phyloP scores from a whole-genome alignment of 37 sponge, comb jelly and placozoan genomes.

The Haliclona indistincta region DNA sequence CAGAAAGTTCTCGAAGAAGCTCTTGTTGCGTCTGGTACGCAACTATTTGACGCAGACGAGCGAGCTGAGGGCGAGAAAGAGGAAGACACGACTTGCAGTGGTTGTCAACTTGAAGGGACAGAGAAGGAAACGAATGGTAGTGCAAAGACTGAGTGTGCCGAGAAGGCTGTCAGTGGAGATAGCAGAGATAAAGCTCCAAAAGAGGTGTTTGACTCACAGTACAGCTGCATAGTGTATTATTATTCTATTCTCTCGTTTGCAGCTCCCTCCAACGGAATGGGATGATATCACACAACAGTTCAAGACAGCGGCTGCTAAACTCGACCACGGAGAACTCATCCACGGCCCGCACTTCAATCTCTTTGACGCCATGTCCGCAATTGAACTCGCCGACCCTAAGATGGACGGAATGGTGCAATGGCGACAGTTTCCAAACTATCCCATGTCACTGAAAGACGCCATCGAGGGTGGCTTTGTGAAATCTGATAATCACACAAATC shows the following conservation, averaged over 20 bases:
- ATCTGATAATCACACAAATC: constrained; percentile 40
- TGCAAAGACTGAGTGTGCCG: background rate
- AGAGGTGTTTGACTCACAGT: too few species aligned
- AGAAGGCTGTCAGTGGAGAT: background rate
- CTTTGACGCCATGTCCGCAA: constrained; percentile 97
- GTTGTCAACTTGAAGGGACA: too few species aligned
- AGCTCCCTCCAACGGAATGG: constrained; percentile 43
- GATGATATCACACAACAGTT: constrained; percentile 58
- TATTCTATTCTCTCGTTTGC: background rate
- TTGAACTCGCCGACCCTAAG: constrained; percentile 93
- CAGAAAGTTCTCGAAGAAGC: constrained; percentile 51
- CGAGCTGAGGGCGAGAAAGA: background rate
- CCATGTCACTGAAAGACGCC: constrained; percentile 62
- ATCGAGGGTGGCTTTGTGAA: constrained; percentile 51
- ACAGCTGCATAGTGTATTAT: background rate
- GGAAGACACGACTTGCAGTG: too few species aligned
- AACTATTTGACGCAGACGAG: background rate
- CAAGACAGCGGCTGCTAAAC: constrained; percentile 10
- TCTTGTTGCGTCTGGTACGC: constrained; percentile 21
- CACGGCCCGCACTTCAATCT: constrained; percentile 82
- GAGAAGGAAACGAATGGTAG: background rate
- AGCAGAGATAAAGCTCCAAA: too few species aligned
- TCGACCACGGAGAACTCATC: constrained; percentile 73
- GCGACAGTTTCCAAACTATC: constrained; percentile 36
- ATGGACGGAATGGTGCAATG: constrained; percentile 86